phyloP scores from a whole-genome alignment of 2,797 vertebrate species.

The Acanthiza pusilla region DNA sequence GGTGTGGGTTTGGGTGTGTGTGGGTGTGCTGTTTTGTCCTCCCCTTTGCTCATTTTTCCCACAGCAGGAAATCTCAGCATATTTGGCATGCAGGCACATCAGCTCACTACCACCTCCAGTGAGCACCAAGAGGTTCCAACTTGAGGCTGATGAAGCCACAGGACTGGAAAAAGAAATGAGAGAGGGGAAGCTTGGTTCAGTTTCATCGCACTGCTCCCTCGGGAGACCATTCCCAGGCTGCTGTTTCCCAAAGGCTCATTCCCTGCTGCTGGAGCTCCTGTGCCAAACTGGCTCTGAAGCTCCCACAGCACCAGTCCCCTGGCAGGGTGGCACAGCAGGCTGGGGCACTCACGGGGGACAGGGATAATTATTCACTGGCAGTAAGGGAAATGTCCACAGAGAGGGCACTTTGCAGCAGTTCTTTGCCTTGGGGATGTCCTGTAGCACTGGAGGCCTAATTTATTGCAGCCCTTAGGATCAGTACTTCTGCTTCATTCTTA shows the following conservation, averaged over 20 bases:
- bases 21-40: not conserved
- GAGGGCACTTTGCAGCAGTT: not conserved
- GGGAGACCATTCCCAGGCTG: not conserved
- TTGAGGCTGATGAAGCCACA: not conserved
- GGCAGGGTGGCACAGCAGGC: fast-evolving
- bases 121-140: not conserved
- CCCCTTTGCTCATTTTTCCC: not conserved
- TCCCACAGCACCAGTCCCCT: not conserved
- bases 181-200: not conserved
- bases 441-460: not conserved
- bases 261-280: fast-evolving
- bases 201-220: fast-evolving
- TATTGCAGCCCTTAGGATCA: not conserved
- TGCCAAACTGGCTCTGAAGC: not conserved
- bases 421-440: not conserved
- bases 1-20: not conserved
- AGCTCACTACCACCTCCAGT: not conserved
- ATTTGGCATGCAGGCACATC: not conserved
- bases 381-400: not conserved
- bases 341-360: fast-evolving
- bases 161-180: not conserved
- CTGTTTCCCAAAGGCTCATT: not conserved
- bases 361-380: not conserved
- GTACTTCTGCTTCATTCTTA: not conserved
- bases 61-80: not conserved